A percentile compares a stretch with the other conserved stretches of the same genome.
phyloP scores from a whole-genome alignment of 2,888 invertebrate genomes.

The Entomobrya proxima region DNA sequence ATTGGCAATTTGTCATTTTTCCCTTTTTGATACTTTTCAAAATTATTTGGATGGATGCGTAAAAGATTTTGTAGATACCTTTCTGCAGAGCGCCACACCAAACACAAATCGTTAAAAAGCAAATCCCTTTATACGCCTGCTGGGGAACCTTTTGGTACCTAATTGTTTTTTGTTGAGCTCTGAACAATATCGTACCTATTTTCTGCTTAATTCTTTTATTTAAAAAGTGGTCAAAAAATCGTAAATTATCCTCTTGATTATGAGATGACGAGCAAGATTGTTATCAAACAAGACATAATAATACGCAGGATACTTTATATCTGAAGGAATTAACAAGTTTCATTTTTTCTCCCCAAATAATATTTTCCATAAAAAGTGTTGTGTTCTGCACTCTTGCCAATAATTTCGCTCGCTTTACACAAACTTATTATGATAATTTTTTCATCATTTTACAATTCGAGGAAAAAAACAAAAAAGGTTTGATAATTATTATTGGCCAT shows the following conservation, averaged over 20 bases:
- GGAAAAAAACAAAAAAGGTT: conserved; percentile 11
- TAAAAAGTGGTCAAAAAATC: conserved; percentile 32
- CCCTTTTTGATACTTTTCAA: conserved; percentile 35
- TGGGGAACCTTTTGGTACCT: neutral
- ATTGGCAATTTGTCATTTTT: conserved; percentile 55
- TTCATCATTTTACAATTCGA: neutral
- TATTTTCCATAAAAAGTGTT: neutral
- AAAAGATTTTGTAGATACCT: neutral
- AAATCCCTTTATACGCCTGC: neutral
- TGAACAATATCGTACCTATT: neutral
- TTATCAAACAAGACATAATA: neutral
- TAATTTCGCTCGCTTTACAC: conserved; percentile 24
- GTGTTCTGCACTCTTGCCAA: neutral
- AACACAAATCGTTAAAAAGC: neutral
- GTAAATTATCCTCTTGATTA: conserved; percentile 20
- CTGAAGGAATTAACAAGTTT: neutral
- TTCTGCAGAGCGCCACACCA: neutral
- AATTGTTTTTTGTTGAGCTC: too few relatives aligned
- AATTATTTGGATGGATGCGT: neutral
- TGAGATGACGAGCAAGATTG: conserved; percentile 18
- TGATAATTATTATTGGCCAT: neutral
- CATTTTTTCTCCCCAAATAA: neutral
- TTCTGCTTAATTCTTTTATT: neutral
- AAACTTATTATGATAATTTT: neutral
- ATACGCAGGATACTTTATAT: neutral